phyloP scores from a whole-genome alignment of 2,888 invertebrate genomes.

The Heliconius erato region DNA sequence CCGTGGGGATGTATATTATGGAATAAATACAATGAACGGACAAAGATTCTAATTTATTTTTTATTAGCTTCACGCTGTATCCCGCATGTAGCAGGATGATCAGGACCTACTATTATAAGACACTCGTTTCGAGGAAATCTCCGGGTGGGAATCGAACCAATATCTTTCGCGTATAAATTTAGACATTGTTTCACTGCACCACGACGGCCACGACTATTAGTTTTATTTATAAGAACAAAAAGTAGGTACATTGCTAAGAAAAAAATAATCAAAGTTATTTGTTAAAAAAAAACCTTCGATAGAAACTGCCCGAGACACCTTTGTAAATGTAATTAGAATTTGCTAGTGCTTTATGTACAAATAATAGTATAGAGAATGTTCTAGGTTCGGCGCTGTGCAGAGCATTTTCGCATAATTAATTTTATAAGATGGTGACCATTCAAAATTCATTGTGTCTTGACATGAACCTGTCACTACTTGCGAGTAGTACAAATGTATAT shows the following conservation, averaged over 20 bases:
- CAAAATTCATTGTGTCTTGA: no score
- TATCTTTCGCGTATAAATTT: no score
- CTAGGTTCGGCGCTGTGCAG: background rate
- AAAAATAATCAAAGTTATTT: slow-evolving; percentile 22
- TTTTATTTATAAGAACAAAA: slow-evolving; percentile 1
- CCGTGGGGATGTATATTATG: background rate
- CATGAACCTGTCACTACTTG: no score
- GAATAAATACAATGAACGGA: background rate
- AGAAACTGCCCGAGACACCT: background rate
- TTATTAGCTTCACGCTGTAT: background rate
- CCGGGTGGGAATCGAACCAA: no score
- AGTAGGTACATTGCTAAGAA: background rate
- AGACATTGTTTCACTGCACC: no score
- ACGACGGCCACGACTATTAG: background rate
- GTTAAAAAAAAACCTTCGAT: slow-evolving; percentile 8
- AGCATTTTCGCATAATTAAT: background rate
- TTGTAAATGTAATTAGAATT: background rate
- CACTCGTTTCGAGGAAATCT: no score
- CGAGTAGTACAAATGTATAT: no score
- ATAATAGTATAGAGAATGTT: background rate
- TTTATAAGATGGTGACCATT: no score
- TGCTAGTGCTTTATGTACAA: background rate
- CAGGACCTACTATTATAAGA: background rate
- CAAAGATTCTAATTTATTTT: background rate
- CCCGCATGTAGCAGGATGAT: background rate